A percentile compares a stretch with the other conserved stretches of the same genome.
Conservation (phyloP, 2,888 invertebrate genomes). For the Cantharis flavilabris region DNA sequence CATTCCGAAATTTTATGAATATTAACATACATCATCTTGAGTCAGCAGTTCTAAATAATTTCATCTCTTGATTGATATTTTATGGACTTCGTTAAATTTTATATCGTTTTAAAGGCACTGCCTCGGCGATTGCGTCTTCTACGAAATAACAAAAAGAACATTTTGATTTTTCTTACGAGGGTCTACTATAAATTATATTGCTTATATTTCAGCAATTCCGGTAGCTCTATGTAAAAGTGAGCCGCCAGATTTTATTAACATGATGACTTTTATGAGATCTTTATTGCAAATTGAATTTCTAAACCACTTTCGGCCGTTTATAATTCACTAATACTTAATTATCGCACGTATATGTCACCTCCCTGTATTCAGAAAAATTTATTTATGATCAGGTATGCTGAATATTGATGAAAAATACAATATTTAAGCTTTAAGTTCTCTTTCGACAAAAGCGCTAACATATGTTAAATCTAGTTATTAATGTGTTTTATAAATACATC, state of each 20-base stretch:
- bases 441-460: not conserved
- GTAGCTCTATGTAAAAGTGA: slow-evolving; percentile 25
- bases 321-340: slow-evolving; percentile 29
- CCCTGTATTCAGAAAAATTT: slow-evolving; percentile 6
- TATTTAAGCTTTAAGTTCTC: not conserved
- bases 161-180: slow-evolving; percentile 15
- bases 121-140: not conserved
- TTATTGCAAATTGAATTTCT: slow-evolving; percentile 35
- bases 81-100: slow-evolving; percentile 6
- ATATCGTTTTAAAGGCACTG: not conserved
- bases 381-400: not conserved
- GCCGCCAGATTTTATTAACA: slow-evolving; percentile 22
- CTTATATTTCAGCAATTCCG: slow-evolving; percentile 23
- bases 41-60: slow-evolving; percentile 27
- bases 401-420: not conserved
- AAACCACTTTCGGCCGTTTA: slow-evolving; percentile 22
- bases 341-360: slow-evolving; percentile 13
- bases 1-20: slow-evolving; percentile 21
- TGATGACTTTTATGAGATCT: slow-evolving; percentile 32
- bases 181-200: slow-evolving; percentile 24
- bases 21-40: slow-evolving; percentile 21
- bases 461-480: not conserved
- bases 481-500: not conserved
- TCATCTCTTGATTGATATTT: slow-evolving; percentile 25
- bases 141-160: slow-evolving; percentile 11